A percentile compares a stretch with the other conserved stretches of the same genome.
These are phyloP conservation scores for Microctonus aethiopoides DNA, from an alignment of 2,888 invertebrate species.

Conservation along the genomic window DNA sequence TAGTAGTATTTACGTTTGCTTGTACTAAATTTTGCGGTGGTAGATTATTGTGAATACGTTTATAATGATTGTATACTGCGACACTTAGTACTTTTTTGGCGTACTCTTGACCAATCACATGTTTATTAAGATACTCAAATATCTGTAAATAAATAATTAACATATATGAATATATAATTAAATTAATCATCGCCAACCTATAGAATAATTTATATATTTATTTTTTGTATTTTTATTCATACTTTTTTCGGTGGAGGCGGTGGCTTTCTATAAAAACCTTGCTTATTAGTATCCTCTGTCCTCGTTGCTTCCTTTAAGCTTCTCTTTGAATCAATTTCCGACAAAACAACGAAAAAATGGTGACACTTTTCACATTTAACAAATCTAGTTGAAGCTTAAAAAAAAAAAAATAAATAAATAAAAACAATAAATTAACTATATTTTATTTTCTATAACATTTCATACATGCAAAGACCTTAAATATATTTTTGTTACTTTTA, in stretches of 20 bases:
- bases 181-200: neutral
- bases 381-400: slow-evolving; percentile 85
- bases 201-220: slow-evolving; percentile 4
- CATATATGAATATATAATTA: slow-evolving; percentile 8
- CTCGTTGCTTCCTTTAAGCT: slow-evolving; percentile 79
- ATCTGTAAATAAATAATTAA: slow-evolving; percentile 71
- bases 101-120: slow-evolving; percentile 96
- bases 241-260: slow-evolving; percentile 95
- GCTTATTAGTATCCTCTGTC: slow-evolving; percentile 74
- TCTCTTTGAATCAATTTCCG: slow-evolving; percentile 92
- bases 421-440: neutral
- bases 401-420: slow-evolving; percentile 15
- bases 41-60: slow-evolving; percentile 94
- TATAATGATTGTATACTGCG: slow-evolving; percentile 99
- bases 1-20: slow-evolving; percentile 51
- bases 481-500: neutral
- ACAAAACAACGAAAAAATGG: slow-evolving; percentile 96
- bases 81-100: slow-evolving; percentile 98
- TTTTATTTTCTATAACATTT: neutral
- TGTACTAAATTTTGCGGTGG: slow-evolving; percentile 67
- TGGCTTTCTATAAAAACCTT: slow-evolving; percentile 81
- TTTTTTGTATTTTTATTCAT: slow-evolving; percentile 21
- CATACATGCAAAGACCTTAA: neutral
- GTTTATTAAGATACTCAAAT: slow-evolving; percentile 94
- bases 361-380: slow-evolving; percentile 98